A percentile compares a stretch with the other conserved stretches of the same genome.
These are phyloP conservation scores for Centroberyx gerrardi DNA, from an alignment of 2,797 vertebrate species.

Conservation along the genomic window DNA sequence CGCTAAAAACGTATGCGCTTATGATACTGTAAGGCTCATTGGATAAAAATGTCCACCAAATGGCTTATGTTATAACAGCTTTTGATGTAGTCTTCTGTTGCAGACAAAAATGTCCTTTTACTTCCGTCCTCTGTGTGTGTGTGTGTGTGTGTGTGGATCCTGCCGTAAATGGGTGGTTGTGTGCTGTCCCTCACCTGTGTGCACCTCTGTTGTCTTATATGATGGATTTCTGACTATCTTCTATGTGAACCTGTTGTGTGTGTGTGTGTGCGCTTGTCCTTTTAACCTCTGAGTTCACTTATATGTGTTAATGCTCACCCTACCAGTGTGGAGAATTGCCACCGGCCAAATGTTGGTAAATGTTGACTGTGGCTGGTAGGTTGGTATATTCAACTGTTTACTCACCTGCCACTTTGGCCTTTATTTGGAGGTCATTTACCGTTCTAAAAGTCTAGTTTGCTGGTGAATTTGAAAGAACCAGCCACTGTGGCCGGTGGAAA, in stretches of 20 bases:
- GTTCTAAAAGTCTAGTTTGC: background rate
- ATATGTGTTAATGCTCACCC: background rate
- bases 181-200: conserved; percentile 9
- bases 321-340: too few relatives aligned
- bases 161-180: background rate
- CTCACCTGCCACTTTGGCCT: too few relatives aligned
- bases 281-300: background rate
- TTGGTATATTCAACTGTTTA: too few relatives aligned
- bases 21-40: too few relatives aligned
- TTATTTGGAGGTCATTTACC: too few relatives aligned
- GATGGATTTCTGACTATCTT: background rate
- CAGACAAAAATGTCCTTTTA: background rate
- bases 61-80: too few relatives aligned
- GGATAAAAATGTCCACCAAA: too few relatives aligned
- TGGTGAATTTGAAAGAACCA: background rate
- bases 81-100: too few relatives aligned
- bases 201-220: conserved; percentile 22
- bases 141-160: conserved; percentile 1
- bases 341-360: too few relatives aligned
- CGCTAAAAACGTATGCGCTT: too few relatives aligned
- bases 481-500: background rate
- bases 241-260: background rate
- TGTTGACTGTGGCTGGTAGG: too few relatives aligned
- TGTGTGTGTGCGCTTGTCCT: background rate
- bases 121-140: background rate